Base-by-base conservation (phyloP, 2,113 vertebrate genomes). In the Pluvialis apricaria region DNA sequence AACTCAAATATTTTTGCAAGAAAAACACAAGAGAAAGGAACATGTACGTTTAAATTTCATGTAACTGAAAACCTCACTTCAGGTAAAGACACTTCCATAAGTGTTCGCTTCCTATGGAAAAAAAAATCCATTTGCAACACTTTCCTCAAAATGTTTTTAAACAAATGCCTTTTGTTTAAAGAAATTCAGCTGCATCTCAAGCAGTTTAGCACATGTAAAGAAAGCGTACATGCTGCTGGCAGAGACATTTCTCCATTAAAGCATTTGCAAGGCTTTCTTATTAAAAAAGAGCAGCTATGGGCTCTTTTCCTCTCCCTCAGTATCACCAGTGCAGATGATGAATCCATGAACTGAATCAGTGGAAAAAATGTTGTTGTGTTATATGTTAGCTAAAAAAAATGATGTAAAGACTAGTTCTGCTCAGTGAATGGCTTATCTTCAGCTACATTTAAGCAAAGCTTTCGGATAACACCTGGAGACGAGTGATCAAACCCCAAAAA, bases 161-260 rank as follows among this genome's bases (percentile, higher is more conserved):
- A 95, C 93, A 94, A 94, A 73, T 82, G 93, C 28, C 84, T 80
- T 95, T 96, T 96, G 91, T 96, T 95, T 95, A 92, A 83, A 94
- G 83, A 89, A 70, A 84, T 89, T 96, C 94, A 94, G 87, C 94
- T 97, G 94, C 57, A 75, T 60, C 73, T 84, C 36, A 0, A 96
- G 84, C 91, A 91, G 84, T 87, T 96, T 78, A 85, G 61, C 91
- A 95, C 73, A 90, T 57, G 73, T 72, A 85, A 85, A 79, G 78
- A 89, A 90, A 96, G 52, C 0, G 2, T 44, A 19, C 26, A 4
- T 34, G 49, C 65, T 85, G 52, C 70, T 95, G 82, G 91, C 84
- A 85, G 57, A 68, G 57, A 25, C 17, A 2, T 44, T 95, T 64
- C 52, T 87, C 69, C n/a, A 9, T 38, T 65, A 60, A 57, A 44